Evolutionary conservation across 2,797 vertebrate genomes (phyloP).

Genomic region (Hydrophis major): DNA sequence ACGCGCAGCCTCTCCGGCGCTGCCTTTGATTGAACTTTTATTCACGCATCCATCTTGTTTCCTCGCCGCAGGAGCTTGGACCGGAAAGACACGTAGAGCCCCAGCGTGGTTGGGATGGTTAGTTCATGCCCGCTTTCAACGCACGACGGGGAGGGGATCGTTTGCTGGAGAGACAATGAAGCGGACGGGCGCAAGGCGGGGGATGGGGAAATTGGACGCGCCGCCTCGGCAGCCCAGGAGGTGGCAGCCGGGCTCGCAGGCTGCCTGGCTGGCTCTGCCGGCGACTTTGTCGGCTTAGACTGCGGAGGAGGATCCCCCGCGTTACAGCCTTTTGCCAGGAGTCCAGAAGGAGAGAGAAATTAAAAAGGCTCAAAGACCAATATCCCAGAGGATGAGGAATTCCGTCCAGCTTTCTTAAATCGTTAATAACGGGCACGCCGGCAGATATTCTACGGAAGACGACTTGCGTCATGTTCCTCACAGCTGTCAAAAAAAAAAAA

Average conservation of each 20-base stretch:
- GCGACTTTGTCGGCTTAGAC: not conserved
- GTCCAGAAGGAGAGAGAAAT: not conserved
- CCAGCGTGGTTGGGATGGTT: not conserved
- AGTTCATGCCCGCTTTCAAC: not conserved
- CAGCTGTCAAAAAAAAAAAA: not conserved
- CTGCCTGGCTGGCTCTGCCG: not conserved
- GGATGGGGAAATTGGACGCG: not conserved
- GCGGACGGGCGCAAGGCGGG: too few relatives aligned
- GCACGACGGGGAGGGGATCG: not conserved
- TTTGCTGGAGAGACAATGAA: not conserved
- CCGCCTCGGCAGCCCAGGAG: not conserved
- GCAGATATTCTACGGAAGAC: not conserved
- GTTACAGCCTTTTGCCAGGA: not conserved
- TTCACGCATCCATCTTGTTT: not conserved
- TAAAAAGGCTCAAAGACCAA: not conserved
- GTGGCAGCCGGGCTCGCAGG: accelerated
- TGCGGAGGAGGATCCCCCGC: too few relatives aligned
- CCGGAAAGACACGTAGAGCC: not conserved
- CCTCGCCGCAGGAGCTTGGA: not conserved
- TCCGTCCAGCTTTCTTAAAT: not conserved
- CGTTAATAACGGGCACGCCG: too few relatives aligned
- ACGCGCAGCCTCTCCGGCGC: not conserved
- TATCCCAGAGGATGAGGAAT: not conserved
- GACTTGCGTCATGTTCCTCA: not conserved
- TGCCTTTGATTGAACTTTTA: not conserved